A percentile compares a stretch with the other conserved stretches of the same genome.
Evolutionary conservation across 2,113 vertebrate genomes (phyloP).

Genomic region (Sceloporus tristichus): DNA sequence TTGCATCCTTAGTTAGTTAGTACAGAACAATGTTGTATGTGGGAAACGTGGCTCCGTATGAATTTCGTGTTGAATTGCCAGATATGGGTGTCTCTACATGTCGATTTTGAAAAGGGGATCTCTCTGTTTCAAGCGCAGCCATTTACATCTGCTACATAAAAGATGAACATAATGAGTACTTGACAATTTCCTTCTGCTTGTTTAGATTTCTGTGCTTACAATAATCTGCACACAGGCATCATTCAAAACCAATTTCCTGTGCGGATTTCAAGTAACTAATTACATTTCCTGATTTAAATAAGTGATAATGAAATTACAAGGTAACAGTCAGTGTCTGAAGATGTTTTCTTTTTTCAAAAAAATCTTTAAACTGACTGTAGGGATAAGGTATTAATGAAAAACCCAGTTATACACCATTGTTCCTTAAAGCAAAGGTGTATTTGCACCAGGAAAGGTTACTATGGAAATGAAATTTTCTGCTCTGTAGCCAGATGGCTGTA

Average conservation of each 20-base stretch:
- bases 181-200: background rate
- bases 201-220: background rate
- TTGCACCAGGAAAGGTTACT: constrained; percentile 62
- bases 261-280: constrained; percentile 16
- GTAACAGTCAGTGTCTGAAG: background rate
- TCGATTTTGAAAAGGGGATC: background rate
- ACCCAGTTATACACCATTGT: constrained; percentile 28
- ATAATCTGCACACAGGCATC: background rate
- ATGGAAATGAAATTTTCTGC: constrained; percentile 63
- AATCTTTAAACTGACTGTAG: background rate
- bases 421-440: constrained; percentile 41
- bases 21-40: background rate
- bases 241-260: constrained; percentile 33
- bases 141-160: constrained; percentile 28
- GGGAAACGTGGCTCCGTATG: background rate
- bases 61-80: constrained; percentile 9
- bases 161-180: background rate
- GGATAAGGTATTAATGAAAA: background rate
- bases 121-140: constrained; percentile 11
- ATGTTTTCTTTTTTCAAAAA: background rate
- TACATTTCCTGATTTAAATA: background rate
- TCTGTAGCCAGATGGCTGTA: constrained; percentile 40
- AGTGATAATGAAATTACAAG: constrained; percentile 1
- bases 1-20: constrained; percentile 5
- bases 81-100: background rate